phyloP scores from a whole-genome alignment of 2,888 invertebrate genomes.

The Parapristionchus giblindavisi region DNA sequence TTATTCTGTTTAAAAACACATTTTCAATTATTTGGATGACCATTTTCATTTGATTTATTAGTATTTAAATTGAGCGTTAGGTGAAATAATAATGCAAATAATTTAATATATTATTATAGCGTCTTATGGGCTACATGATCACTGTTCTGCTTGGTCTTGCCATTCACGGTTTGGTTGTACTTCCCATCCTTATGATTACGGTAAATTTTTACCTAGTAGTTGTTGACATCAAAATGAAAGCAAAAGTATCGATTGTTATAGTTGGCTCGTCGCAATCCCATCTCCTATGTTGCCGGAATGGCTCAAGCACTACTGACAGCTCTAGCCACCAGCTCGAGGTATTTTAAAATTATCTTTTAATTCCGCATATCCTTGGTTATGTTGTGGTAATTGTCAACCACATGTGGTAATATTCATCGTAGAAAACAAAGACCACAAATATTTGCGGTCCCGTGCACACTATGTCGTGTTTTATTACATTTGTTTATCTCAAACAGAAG shows the following conservation, averaged over 20 bases:
- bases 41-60: background rate
- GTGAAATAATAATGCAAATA: conserved; percentile 43
- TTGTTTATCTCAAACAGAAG: too few relatives aligned
- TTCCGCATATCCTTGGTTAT: too few relatives aligned
- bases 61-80: too few relatives aligned
- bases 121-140: conserved; percentile 66
- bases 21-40: background rate
- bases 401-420: too few relatives aligned
- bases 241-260: conserved; percentile 26
- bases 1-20: background rate
- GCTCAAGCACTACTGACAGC: conserved; percentile 71
- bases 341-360: too few relatives aligned
- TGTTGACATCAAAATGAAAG: background rate
- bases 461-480: too few relatives aligned
- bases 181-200: conserved; percentile 68
- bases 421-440: too few relatives aligned
- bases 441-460: too few relatives aligned
- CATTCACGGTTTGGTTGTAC: conserved; percentile 69
- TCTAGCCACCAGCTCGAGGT: conserved; percentile 71
- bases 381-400: too few relatives aligned
- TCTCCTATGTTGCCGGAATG: conserved; percentile 69
- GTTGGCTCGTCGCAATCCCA: conserved; percentile 70
- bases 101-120: background rate
- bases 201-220: background rate
- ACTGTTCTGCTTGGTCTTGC: conserved; percentile 69